Evolutionary conservation across 2,888 invertebrate species (phyloP).

Genomic region (Ornithoptera alexandrae): DNA sequence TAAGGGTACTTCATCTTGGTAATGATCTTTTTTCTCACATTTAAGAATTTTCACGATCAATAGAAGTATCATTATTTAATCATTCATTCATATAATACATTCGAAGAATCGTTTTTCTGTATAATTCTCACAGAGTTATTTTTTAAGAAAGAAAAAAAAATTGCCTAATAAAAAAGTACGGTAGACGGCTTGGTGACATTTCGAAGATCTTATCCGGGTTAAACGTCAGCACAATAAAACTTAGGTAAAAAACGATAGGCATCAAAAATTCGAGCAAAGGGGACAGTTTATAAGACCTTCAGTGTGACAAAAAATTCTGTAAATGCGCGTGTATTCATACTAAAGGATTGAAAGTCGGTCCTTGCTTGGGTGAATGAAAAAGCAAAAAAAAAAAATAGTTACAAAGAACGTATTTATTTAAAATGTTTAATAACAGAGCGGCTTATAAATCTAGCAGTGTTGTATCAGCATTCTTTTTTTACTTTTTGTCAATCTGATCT

Average conservation of each 20-base stretch:
- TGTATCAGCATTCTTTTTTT: conserved; percentile 54
- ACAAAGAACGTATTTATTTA: conserved; percentile 66
- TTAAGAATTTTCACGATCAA: conserved; percentile 13
- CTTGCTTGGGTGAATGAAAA: conserved; percentile 64
- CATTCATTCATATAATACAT: conserved; percentile 21
- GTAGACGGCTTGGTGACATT: conserved; percentile 71
- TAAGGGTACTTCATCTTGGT: conserved; percentile 33
- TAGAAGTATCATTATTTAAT: conserved; percentile 20
- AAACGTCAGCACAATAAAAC: conserved; percentile 77
- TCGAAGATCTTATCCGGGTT: conserved; percentile 75
- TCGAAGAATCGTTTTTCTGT: conserved; percentile 43
- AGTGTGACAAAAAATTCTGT: conserved; percentile 50
- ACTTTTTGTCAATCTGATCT: conserved; percentile 74
- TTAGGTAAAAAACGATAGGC: conserved; percentile 73
- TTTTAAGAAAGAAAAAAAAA: conserved; percentile 29
- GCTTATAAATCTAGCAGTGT: conserved; percentile 69
- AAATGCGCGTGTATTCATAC: conserved; percentile 55
- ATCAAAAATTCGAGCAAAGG: conserved; percentile 70
- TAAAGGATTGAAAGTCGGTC: conserved; percentile 66
- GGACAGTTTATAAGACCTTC: conserved; percentile 67
- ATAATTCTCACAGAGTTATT: conserved; percentile 64
- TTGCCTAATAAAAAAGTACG: conserved; percentile 61
- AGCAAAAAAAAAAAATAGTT: conserved; percentile 60
- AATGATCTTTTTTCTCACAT: conserved; percentile 22
- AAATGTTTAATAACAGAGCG: conserved; percentile 76